phyloP scores from a whole-genome alignment of 2,113 vertebrate species.

The Chaenocephalus aceratus region DNA sequence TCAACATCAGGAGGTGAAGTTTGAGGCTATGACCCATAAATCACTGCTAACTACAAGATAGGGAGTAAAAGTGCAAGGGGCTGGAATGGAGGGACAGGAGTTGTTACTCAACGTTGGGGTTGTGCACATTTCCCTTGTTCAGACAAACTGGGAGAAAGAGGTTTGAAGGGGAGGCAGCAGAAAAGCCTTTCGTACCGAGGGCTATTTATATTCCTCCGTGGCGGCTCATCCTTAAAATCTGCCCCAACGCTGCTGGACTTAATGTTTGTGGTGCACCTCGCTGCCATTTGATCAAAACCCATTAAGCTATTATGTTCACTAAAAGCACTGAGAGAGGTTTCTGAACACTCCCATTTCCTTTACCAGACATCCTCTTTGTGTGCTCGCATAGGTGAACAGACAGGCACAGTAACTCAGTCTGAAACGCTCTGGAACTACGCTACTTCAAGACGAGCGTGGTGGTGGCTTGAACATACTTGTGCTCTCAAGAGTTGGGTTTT shows the following conservation, averaged over 20 bases:
- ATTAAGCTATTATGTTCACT: constrained; percentile 76
- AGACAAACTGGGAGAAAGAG: constrained; percentile 28
- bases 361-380: constrained; percentile 9
- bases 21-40: no score
- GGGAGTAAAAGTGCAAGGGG: constrained; percentile 2
- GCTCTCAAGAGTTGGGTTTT: not conserved
- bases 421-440: not conserved
- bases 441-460: constrained; percentile 14
- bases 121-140: constrained; percentile 31
- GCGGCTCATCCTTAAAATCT: constrained; percentile 58
- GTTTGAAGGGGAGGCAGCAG: constrained; percentile 27
- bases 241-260: constrained; percentile 38
- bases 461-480: constrained; percentile 28
- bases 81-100: constrained; percentile 47
- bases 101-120: constrained; percentile 51
- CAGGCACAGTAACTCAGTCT: constrained; percentile 1
- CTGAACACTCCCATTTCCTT: constrained; percentile 50
- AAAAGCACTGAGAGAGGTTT: constrained; percentile 69
- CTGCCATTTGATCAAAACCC: constrained; percentile 74
- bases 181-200: constrained; percentile 61
- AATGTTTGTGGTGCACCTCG: constrained; percentile 58
- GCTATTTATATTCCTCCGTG: constrained; percentile 76
- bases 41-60: not conserved
- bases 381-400: constrained; percentile 1
- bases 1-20: no score